Evolutionary conservation across 2,113 vertebrate species (phyloP).

Genomic region (Saguinus midas): DNA sequence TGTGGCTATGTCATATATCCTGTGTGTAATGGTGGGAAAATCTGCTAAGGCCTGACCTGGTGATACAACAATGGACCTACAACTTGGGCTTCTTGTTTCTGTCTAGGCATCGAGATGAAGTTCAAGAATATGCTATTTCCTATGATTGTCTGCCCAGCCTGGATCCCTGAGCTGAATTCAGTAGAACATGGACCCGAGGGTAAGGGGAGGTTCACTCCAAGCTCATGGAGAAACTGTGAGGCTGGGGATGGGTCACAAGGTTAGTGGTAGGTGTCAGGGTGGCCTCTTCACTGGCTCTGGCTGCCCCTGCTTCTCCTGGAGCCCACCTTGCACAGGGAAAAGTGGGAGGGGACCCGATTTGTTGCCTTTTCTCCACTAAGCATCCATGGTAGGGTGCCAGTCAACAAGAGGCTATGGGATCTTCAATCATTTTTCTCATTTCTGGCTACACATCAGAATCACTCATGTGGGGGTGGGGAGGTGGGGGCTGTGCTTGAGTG

Average conservation of each 20-base stretch:
- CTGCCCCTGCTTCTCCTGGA: neutral
- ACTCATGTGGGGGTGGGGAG: accelerated
- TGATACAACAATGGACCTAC: neutral
- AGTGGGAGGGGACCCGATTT: neutral
- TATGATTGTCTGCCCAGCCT: constrained; percentile 90
- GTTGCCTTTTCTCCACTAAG: neutral
- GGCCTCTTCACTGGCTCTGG: neutral
- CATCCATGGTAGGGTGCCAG: neutral
- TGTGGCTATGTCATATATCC: accelerated
- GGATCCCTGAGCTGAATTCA: constrained; percentile 90
- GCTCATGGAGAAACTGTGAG: neutral
- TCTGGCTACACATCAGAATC: neutral
- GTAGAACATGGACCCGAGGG: constrained; percentile 87
- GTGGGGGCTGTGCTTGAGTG: neutral
- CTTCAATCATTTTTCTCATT: neutral
- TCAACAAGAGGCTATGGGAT: too few relatives aligned
- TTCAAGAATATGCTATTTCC: constrained; percentile 95
- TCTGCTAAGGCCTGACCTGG: neutral
- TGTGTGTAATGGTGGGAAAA: too few relatives aligned
- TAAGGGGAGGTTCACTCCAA: constrained; percentile 71
- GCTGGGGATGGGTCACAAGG: accelerated
- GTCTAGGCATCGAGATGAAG: constrained; percentile 93
- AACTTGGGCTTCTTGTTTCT: constrained; percentile 47
- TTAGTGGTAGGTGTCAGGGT: neutral
- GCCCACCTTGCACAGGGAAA: accelerated